Conservation (phyloP, 2,888 invertebrate genomes). For the Pachymerium ferrugineum region DNA sequence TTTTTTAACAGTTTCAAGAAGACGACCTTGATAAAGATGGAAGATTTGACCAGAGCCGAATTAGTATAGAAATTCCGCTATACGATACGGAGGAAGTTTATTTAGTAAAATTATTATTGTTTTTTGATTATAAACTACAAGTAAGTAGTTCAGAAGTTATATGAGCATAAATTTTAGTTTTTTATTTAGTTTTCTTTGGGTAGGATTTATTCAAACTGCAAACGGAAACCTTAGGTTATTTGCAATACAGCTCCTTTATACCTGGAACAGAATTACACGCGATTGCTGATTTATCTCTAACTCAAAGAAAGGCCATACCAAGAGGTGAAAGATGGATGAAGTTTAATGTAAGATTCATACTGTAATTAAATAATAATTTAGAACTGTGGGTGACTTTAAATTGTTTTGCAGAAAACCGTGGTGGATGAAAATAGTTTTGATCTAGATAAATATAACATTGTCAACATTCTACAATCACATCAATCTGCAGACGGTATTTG, state of each 20-base stretch:
- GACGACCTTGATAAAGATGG: conserved; percentile 61
- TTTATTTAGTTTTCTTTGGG: conserved; percentile 36
- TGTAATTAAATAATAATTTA: not conserved
- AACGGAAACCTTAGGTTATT: conserved; percentile 51
- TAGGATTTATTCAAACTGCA: conserved; percentile 49
- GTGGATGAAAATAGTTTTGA: conserved; percentile 49
- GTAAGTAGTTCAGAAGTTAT: conserved; percentile 50
- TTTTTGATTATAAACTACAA: conserved; percentile 58
- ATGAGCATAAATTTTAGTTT: not conserved
- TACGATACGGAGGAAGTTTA: conserved; percentile 52
- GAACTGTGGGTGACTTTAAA: not conserved
- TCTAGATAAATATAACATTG: conserved; percentile 51
- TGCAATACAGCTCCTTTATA: conserved; percentile 45
- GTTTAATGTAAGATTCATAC: conserved; percentile 38
- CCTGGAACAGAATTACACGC: conserved; percentile 48
- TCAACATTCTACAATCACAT: conserved; percentile 56
- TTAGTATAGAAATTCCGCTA: conserved; percentile 57
- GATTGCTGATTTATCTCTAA: conserved; percentile 49
- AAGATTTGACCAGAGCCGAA: conserved; percentile 57
- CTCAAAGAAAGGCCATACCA: conserved; percentile 47
- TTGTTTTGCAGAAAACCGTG: conserved; percentile 51
- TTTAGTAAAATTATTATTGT: conserved; percentile 56
- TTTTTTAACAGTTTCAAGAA: conserved; percentile 64
- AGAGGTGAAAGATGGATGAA: conserved; percentile 52
- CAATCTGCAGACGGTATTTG: conserved; percentile 56